Percentiles rank a stretch among this genome's conserved stretches.
These are phyloP conservation scores for Spatulosminthurus flaviceps DNA, from an alignment of 2,888 invertebrate species.

Conservation along the genomic window DNA sequence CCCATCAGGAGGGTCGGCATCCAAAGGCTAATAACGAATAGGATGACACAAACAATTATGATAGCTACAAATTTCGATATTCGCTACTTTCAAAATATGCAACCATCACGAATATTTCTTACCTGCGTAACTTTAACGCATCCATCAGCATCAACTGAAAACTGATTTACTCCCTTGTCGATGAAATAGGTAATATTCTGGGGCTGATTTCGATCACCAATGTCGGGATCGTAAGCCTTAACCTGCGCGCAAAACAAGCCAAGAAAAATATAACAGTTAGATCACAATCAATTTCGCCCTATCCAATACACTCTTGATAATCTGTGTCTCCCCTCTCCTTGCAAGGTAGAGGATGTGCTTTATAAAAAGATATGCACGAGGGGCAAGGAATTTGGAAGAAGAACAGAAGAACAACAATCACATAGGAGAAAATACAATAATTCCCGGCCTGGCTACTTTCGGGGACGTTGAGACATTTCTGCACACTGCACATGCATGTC, in stretches of 20 bases:
- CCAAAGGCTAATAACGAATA: conserved; percentile 73
- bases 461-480: too few species aligned
- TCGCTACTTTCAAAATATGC: not conserved
- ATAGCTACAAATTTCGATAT: not conserved
- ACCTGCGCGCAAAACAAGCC: conserved; percentile 64
- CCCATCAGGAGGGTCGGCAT: conserved; percentile 89
- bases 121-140: conserved; percentile 73
- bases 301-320: not conserved
- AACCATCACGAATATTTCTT: conserved; percentile 33
- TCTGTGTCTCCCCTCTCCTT: not conserved
- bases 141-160: conserved; percentile 77
- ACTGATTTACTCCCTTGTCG: conserved; percentile 77
- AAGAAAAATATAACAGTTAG: not conserved
- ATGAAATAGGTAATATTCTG: conserved; percentile 82
- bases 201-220: conserved; percentile 77
- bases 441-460: too few species aligned
- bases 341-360: too few species aligned
- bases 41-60: not conserved
- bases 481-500: not conserved
- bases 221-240: conserved; percentile 86
- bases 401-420: not conserved
- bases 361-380: not conserved
- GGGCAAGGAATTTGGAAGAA: not conserved
- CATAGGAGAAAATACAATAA: too few species aligned
- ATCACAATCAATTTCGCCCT: conserved; percentile 35